These are phyloP conservation scores for Drosophila melanica DNA, from an alignment of 1,140 invertebrate species.

Conservation along the genomic window DNA sequence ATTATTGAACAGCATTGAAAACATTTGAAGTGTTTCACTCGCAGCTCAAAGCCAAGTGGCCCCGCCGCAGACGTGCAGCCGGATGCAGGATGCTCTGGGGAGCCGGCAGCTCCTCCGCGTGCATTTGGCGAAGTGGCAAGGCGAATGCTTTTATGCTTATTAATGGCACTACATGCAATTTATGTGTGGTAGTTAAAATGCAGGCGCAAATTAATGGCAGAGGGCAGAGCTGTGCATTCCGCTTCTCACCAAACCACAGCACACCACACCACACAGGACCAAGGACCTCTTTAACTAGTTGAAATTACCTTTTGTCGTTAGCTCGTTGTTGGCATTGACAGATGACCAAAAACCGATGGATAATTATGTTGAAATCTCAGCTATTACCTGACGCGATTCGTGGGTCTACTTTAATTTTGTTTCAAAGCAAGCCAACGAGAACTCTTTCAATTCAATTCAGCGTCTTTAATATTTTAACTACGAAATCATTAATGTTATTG, in stretches of 20 bases:
- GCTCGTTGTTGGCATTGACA: constrained; percentile 23
- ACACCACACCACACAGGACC: not conserved
- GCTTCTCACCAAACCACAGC: not conserved
- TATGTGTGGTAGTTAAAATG: constrained; percentile 69
- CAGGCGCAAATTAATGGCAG: constrained; percentile 62
- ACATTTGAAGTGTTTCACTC: constrained; percentile 69
- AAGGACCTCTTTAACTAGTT: not conserved
- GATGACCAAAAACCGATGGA: constrained; percentile 1
- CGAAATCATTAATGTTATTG: too few species aligned
- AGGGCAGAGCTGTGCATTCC: not conserved
- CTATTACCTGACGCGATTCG: not conserved
- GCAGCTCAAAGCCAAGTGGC: constrained; percentile 49
- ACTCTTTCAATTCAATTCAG: too few species aligned
- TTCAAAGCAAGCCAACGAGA: too few species aligned
- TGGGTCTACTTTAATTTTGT: too few species aligned
- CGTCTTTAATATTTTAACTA: too few species aligned
- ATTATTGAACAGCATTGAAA: constrained; percentile 82
- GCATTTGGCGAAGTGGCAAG: constrained; percentile 15
- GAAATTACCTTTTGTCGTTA: constrained; percentile 15
- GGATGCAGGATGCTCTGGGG: constrained; percentile 3
- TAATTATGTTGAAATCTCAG: not conserved
- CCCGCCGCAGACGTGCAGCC: constrained; percentile 7
- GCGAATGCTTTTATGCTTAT: constrained; percentile 75
- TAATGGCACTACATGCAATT: constrained; percentile 75
- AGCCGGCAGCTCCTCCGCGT: constrained; percentile 5